Percentiles rank a stretch among this genome's conserved stretches.
phyloP scores from a whole-genome alignment of 2,888 invertebrate species.

The Stegana nigrithorax region DNA sequence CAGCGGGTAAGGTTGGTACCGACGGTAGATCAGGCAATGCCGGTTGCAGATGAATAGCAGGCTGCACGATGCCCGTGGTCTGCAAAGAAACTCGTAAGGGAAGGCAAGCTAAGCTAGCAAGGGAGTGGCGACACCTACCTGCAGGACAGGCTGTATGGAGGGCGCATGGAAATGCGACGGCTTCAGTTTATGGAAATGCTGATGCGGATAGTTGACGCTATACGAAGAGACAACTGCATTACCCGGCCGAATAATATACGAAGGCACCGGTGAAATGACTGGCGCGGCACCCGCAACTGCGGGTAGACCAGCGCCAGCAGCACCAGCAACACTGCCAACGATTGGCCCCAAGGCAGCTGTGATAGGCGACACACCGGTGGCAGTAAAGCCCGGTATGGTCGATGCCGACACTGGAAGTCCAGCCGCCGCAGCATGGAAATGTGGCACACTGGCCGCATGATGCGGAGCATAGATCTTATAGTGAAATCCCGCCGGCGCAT shows the following conservation, averaged over 20 bases:
- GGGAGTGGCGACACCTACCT: neutral
- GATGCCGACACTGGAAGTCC: neutral
- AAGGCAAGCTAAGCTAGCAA: neutral
- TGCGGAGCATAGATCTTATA: conserved; percentile 11
- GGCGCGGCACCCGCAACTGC: conserved; percentile 25
- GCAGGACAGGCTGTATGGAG: neutral
- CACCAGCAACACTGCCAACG: conserved; percentile 3
- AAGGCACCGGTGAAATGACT: conserved; percentile 33
- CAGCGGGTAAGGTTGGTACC: conserved; percentile 28
- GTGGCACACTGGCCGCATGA: conserved; percentile 12
- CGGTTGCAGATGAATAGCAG: conserved; percentile 29
- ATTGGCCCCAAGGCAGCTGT: conserved; percentile 13
- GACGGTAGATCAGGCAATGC: conserved; percentile 21
- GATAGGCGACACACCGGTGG: conserved; percentile 24
- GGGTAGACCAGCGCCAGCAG: conserved; percentile 23
- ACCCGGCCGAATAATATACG: conserved; percentile 62
- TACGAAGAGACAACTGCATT: conserved; percentile 63
- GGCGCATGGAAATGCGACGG: conserved; percentile 39
- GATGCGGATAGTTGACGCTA: conserved; percentile 64
- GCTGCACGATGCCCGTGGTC: conserved; percentile 40
- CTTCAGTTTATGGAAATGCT: conserved; percentile 50
- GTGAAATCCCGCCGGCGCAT: conserved; percentile 28
- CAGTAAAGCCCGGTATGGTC: neutral
- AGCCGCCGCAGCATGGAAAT: neutral
- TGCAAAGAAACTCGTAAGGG: conserved; percentile 12